phyloP scores from a whole-genome alignment of 2,113 vertebrate genomes.

The Ellobius talpinus region DNA sequence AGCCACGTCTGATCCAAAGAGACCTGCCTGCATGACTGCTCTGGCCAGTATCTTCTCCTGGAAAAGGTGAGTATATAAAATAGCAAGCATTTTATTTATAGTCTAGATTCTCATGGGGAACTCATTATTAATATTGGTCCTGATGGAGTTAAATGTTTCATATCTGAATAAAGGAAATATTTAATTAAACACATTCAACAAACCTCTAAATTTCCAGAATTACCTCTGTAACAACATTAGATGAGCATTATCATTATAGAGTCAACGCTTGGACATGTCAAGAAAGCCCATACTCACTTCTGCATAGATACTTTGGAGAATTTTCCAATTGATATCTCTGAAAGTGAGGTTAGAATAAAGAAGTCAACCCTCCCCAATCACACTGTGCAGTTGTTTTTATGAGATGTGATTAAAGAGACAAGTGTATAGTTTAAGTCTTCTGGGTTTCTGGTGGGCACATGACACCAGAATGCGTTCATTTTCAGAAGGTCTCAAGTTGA shows the following conservation, averaged over 20 bases:
- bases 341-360: not conserved
- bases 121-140: not conserved
- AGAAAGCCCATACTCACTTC: not conserved
- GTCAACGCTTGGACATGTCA: not conserved
- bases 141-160: not conserved
- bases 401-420: not conserved
- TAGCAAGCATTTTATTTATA: not conserved
- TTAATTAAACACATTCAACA: not conserved
- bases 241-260: not conserved
- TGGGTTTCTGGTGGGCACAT: not conserved
- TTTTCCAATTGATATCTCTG: not conserved
- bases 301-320: not conserved
- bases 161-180: not conserved
- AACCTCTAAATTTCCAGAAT: constrained; percentile 11
- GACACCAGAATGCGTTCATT: not conserved
- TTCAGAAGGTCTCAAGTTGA: constrained; percentile 14
- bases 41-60: fast-evolving
- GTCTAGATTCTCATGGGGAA: not conserved
- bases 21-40: not conserved
- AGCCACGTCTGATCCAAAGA: not conserved
- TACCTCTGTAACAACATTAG: not conserved
- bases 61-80: not conserved
- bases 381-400: not conserved
- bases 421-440: not conserved
- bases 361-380: not conserved